Evolutionary conservation across 2,888 invertebrate genomes (phyloP).

Genomic region (Scaptomyza flava): DNA sequence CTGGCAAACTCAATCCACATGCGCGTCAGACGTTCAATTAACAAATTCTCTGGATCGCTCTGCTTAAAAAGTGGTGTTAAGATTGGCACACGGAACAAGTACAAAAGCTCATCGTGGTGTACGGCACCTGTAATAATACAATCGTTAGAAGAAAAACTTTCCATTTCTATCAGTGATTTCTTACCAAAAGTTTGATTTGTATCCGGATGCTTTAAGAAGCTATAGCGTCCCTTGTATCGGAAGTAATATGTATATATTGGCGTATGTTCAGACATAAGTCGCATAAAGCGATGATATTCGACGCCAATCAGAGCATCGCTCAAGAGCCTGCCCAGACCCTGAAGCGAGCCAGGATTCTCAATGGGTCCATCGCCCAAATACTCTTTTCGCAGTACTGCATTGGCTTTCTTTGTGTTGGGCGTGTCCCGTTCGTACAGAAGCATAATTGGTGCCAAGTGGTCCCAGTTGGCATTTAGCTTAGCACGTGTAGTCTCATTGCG

Average conservation of each 20-base stretch:
- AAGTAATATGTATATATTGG: constrained; percentile 87
- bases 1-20: constrained; percentile 84
- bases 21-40: constrained; percentile 84
- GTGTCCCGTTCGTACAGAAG: constrained; percentile 83
- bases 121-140: constrained; percentile 80
- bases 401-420: constrained; percentile 79
- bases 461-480: constrained; percentile 77
- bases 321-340: constrained; percentile 83
- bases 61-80: constrained; percentile 81
- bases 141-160: not conserved
- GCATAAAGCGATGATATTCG: constrained; percentile 86
- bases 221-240: constrained; percentile 87
- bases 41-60: constrained; percentile 83
- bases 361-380: constrained; percentile 65
- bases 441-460: constrained; percentile 72
- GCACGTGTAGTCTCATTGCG: constrained; percentile 85
- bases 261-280: constrained; percentile 86
- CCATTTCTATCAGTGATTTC: accelerated
- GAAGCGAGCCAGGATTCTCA: constrained; percentile 58
- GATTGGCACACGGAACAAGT: constrained; percentile 80
- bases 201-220: constrained; percentile 85
- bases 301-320: constrained; percentile 87
- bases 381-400: constrained; percentile 62
- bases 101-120: constrained; percentile 85
- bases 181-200: constrained; percentile 84